Evolutionary conservation across 1,140 invertebrate species (phyloP), one percentile per base, ranked within the genome.

Genomic region (Phocides pigmalion): DNA sequence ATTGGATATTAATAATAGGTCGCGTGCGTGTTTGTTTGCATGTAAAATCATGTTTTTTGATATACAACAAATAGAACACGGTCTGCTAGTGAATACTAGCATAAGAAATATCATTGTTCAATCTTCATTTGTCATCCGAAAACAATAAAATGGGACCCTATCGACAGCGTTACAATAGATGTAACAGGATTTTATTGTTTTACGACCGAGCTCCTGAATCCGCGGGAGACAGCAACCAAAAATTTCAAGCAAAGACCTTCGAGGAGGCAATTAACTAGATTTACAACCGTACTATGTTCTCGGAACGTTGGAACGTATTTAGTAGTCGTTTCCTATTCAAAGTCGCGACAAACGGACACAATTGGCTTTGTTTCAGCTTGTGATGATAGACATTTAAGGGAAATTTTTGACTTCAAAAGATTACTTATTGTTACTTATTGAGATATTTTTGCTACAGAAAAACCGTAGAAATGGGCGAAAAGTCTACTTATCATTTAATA

Each of bases 131-230:
- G 81, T 87, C 75, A 79, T 64, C 70, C 44, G 58, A 73, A 79
- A 82, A 88, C 85, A 89, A 89, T 72, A 46, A 51, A 70, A 63
- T 78, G 78, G 78, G 46, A 65, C 44, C 70, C 77, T 20, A 68
- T 68, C 80, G 65, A 83, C 74, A 59, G 37, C 11, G 12, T 19
- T 35, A 86, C 68, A 84, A 84, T 47, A 72, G 69, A 69, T 50
- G 61, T 65, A 78, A 73, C 67, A 74, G 73, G 64, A 69, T 81
- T 89, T 87, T 87, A 87, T 90, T 90, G 81, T 88, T 88, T 88
- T 84, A 90, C 76, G 54, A 62, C 81, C n/a, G 28, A 64, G 83
- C 84, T 86, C 76, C 82, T 70, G 84, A 72, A 75, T 74, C 81
- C 74, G 79, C 79, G 82, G 86, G 84, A 86, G 84, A 84, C 70